A percentile compares a stretch with the other conserved stretches of the same genome.
Evolutionary conservation across 1,140 invertebrate genomes (phyloP).

Genomic region (Ceratina calcarata): DNA sequence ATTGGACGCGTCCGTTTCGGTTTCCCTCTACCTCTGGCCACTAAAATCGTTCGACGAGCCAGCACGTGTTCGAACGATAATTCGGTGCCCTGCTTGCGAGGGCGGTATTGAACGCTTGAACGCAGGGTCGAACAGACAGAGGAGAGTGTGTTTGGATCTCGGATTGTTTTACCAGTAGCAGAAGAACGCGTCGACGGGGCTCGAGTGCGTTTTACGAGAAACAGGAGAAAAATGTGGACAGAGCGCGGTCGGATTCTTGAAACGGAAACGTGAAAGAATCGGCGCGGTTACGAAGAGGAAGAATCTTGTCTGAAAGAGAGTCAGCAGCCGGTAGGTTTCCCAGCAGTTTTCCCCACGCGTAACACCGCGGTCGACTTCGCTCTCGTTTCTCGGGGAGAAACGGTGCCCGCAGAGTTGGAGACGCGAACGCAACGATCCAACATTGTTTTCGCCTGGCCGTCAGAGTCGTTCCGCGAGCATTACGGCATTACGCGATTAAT

Average conservation of each 20-base stretch:
- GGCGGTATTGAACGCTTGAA: not conserved
- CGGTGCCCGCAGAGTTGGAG: not conserved
- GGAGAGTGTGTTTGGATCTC: not conserved
- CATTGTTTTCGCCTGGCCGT: slow-evolving; percentile 23
- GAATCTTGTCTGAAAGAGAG: not conserved
- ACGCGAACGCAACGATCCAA: not conserved
- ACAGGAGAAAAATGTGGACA: too few species aligned
- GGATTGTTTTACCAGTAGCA: too few species aligned
- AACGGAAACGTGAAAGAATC: too few species aligned
- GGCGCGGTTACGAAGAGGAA: too few species aligned
- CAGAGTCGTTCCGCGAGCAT: slow-evolving; percentile 10
- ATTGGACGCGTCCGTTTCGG: too few species aligned
- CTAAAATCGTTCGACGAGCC: slow-evolving; percentile 2
- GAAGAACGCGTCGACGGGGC: too few species aligned
- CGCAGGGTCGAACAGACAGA: not conserved
- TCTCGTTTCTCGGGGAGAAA: slow-evolving; percentile 17
- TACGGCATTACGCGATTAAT: not conserved
- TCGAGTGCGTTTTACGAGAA: too few species aligned
- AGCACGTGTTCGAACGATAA: not conserved
- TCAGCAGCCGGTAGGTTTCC: not conserved
- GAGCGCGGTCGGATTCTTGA: too few species aligned
- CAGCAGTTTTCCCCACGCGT: not conserved
- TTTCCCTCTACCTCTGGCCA: not conserved
- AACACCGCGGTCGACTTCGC: not conserved
- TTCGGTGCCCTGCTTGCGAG: not conserved